A percentile compares a stretch with the other conserved stretches of the same genome.
Evolutionary conservation across 1,140 invertebrate genomes (phyloP).

Genomic region (Galleria mellonella): DNA sequence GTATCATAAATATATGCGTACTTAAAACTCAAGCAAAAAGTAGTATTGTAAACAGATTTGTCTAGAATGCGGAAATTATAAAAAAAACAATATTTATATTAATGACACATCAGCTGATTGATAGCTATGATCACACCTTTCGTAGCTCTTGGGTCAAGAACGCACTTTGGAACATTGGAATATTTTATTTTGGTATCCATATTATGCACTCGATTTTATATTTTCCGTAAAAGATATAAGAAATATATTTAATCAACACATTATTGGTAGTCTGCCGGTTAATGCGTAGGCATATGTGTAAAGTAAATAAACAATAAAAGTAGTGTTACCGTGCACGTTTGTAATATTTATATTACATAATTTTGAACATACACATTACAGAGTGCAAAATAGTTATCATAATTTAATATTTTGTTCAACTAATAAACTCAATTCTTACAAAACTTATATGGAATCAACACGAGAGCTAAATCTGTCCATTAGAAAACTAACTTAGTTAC

Average conservation of each 20-base stretch:
- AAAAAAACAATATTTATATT: slow-evolving; percentile 12
- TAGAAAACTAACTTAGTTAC: no score
- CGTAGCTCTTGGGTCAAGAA: slow-evolving; percentile 30
- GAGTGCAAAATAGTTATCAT: no score
- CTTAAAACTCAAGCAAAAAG: no score
- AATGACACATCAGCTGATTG: slow-evolving; percentile 29
- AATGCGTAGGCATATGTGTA: slow-evolving; percentile 12
- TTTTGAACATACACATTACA: no score
- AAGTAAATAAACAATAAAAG: slow-evolving; percentile 23
- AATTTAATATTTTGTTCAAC: no score
- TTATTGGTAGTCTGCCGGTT: slow-evolving; percentile 7
- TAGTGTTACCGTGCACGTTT: slow-evolving; percentile 8
- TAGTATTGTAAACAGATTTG: slow-evolving; percentile 1
- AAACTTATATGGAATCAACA: no score
- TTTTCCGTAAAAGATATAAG: slow-evolving; percentile 4
- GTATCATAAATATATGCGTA: no score
- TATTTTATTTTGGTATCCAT: slow-evolving; percentile 2
- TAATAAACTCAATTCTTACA: no score
- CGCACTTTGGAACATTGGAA: slow-evolving; percentile 10
- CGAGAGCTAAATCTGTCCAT: no score
- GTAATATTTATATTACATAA: no score
- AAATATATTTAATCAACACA: neutral
- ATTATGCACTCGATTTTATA: slow-evolving; percentile 5
- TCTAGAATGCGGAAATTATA: slow-evolving; percentile 18
- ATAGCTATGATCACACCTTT: slow-evolving; percentile 31